Evolutionary conservation across 92 coral and sea anemone genomes (phyloP), one percentile per base, ranked within the genome.

Genomic region (Chrysogorgia sp.): DNA sequence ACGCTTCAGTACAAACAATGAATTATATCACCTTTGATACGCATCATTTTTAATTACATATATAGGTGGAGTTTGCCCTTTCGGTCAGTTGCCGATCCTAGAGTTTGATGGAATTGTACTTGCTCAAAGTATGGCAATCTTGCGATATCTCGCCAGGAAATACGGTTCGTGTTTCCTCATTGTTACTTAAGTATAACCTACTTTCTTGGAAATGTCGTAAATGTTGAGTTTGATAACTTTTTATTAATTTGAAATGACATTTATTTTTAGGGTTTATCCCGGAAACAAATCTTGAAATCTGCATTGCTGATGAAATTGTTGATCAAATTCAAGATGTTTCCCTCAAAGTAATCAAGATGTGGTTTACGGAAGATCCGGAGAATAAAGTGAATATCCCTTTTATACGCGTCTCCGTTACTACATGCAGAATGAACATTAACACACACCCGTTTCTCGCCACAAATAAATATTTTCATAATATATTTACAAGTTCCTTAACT

Each of bases 271-370:
- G 87, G 20, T 41, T 76, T 14, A 63, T 74, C 34, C 87, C 87
- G 15, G 77, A 40, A 29, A 77, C 37, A 14, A 76, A 77, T 35
- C 24, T 67, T 12, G 52, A 76, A 37, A 41, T 57, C 14, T 78
- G 71, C 14, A 52, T 56, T 12, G 87, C 87, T 12, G 87, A 83
- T 26, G 66, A 63, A 70, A 58, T 83, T 25, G 83, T 83, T 2
- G 72, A 76, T 19, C 87, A 67, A 30, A 61, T 76, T 22, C 80
- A 80, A 45, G 78, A 67, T 17, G 25, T 67, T 35, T 77, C 66
- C 26, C 53, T 76, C 26, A 66, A 47, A 37, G 87, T 64, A 20
- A 83, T 83, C 71, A 33, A 9, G 28, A 83, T 83, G 74, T 56
- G 80, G 66, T 56, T 76, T 7, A 58, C 67, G 24, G 57, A 76